These are phyloP conservation scores for Brachionichthys hirsutus DNA, from an alignment of 2,113 vertebrate species.

Conservation along the genomic window DNA sequence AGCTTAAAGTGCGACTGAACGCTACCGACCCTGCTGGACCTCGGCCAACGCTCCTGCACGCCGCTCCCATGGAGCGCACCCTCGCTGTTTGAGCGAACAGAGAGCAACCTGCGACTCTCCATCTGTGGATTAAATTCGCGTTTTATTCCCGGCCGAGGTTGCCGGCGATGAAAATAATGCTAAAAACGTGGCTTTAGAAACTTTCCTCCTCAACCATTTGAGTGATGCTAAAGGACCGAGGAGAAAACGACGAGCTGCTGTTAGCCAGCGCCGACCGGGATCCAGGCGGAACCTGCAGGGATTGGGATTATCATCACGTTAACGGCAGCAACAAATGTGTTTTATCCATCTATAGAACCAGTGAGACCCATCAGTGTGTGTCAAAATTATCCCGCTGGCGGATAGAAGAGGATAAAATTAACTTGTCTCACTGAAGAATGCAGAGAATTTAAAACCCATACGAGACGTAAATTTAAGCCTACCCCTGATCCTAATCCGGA, in stretches of 20 bases:
- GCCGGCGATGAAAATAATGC: neutral
- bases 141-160: neutral
- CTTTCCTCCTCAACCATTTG: conserved; percentile 77
- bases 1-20: conserved; percentile 26
- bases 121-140: conserved; percentile 56
- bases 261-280: conserved; percentile 26
- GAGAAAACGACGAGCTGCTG: conserved; percentile 21
- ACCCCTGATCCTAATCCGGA: conserved; percentile 65
- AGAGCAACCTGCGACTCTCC: conserved; percentile 51
- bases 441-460: conserved; percentile 38
- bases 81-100: conserved; percentile 1
- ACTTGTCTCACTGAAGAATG: conserved; percentile 21
- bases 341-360: conserved; percentile 1
- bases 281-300: conserved; percentile 55
- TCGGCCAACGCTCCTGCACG: conserved; percentile 34
- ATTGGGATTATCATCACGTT: neutral
- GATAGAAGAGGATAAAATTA: neutral
- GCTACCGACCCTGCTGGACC: conserved; percentile 62
- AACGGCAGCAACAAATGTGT: neutral
- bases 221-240: conserved; percentile 72
- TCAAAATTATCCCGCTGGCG: neutral
- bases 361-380: neutral
- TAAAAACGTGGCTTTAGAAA: conserved; percentile 30
- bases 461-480: conserved; percentile 29
- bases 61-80: conserved; percentile 29